A percentile compares a stretch with the other conserved stretches of the same genome.
Conservation (phyloP, 2,888 invertebrate species). For the Stratiomys singularior region DNA sequence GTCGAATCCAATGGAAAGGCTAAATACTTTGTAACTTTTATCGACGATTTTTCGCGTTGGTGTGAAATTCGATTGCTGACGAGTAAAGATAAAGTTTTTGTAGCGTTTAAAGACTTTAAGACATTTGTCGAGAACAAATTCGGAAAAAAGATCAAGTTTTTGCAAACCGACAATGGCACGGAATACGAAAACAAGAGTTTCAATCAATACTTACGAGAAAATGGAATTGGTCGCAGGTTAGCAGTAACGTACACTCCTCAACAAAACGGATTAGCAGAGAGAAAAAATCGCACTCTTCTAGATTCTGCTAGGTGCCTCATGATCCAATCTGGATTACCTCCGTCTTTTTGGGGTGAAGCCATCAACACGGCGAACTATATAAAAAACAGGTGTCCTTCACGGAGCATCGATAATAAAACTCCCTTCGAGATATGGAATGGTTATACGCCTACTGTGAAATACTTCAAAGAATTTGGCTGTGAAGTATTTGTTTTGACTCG, state of each 20-base stretch:
- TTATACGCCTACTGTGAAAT: not conserved
- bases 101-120: slow-evolving; percentile 2
- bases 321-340: slow-evolving; percentile 45
- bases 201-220: slow-evolving; percentile 5
- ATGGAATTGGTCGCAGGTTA: slow-evolving; percentile 51
- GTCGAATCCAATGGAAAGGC: not conserved
- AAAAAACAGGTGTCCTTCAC: slow-evolving; percentile 48
- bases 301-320: slow-evolving; percentile 53
- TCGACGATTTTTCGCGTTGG: slow-evolving; percentile 1
- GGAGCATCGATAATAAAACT: not conserved
- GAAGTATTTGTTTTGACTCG: not conserved
- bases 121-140: slow-evolving; percentile 45
- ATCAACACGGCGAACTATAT: slow-evolving; percentile 53
- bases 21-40: slow-evolving; percentile 28
- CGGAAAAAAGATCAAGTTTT: slow-evolving; percentile 39
- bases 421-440: too few relatives aligned
- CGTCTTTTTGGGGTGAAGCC: slow-evolving; percentile 14
- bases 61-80: slow-evolving; percentile 13
- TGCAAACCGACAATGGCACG: slow-evolving; percentile 32
- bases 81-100: slow-evolving; percentile 19
- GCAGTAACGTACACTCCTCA: slow-evolving; percentile 52
- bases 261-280: slow-evolving; percentile 53
- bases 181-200: slow-evolving; percentile 11
- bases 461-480: not conserved
- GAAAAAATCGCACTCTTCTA: slow-evolving; percentile 53